These are phyloP conservation scores for Drosophila seguyi DNA, from an alignment of 1,140 invertebrate species.

Conservation along the genomic window DNA sequence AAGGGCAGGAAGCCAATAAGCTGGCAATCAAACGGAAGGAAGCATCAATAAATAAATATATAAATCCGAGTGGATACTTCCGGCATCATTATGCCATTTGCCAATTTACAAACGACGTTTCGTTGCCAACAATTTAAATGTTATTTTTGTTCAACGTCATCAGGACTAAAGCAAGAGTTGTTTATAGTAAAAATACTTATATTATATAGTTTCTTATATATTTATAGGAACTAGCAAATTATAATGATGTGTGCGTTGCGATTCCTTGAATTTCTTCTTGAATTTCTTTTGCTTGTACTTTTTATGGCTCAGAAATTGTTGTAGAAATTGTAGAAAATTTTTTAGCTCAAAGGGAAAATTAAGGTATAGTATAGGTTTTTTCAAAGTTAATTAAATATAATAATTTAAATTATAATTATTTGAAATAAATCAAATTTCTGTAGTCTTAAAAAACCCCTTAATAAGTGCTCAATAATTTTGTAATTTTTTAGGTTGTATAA, in stretches of 20 bases:
- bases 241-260: not conserved
- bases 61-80: conserved; percentile 11
- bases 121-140: conserved; percentile 2
- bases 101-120: not conserved
- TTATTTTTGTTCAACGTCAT: not conserved
- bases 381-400: too few species aligned
- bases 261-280: not conserved
- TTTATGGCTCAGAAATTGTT: not conserved
- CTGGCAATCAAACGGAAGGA: conserved; percentile 8
- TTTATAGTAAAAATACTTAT: too few species aligned
- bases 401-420: too few species aligned
- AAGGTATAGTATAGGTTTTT: too few species aligned
- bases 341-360: too few species aligned
- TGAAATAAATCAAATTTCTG: too few species aligned
- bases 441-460: too few species aligned
- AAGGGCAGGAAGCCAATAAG: not conserved
- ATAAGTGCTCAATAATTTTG: too few species aligned
- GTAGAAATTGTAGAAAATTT: not conserved
- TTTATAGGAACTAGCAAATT: too few species aligned
- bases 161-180: not conserved
- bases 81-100: conserved; percentile 28
- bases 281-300: too few species aligned
- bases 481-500: too few species aligned
- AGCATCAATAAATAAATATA: conserved; percentile 28
- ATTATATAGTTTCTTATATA: too few species aligned